Evolutionary conservation across 2,797 vertebrate genomes (phyloP).

Genomic region (Hozukius guyotensis): DNA sequence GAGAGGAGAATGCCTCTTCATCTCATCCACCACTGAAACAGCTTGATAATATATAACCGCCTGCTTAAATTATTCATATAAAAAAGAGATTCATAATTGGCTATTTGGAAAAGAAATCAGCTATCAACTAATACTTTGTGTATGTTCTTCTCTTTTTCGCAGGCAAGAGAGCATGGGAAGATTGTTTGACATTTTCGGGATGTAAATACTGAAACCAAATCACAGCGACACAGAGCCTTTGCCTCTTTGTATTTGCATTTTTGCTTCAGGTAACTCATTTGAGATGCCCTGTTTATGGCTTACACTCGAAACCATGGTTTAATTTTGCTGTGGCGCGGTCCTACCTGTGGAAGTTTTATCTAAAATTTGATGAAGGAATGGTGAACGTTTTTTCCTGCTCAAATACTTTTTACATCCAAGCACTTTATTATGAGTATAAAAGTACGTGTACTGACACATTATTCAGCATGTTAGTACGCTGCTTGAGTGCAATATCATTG

Average conservation of each 20-base stretch:
- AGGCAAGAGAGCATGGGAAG: conserved; percentile 81
- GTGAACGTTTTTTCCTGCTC: conserved; percentile 36
- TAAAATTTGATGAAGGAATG: conserved; percentile 16
- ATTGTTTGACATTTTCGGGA: conserved; percentile 69
- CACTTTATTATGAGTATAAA: conserved; percentile 80
- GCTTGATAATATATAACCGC: conserved; percentile 2
- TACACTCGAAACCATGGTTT: conserved; percentile 39
- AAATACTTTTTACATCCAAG: conserved; percentile 68
- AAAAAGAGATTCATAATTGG: not conserved
- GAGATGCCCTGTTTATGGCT: conserved; percentile 33
- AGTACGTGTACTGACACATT: conserved; percentile 52
- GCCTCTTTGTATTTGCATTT: conserved; percentile 42
- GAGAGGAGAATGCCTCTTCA: conserved; percentile 47
- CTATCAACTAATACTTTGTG: not conserved
- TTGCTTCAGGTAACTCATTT: conserved; percentile 53
- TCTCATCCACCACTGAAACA: conserved; percentile 27
- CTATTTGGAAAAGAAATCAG: not conserved
- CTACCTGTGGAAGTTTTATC: conserved; percentile 15
- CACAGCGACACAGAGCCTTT: conserved; percentile 29
- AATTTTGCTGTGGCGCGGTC: conserved; percentile 34
- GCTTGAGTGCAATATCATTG: conserved; percentile 75
- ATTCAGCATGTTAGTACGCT: conserved; percentile 53
- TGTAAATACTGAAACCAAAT: conserved; percentile 70
- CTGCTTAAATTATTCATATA: conserved; percentile 13
- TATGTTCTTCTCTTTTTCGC: conserved; percentile 20